These are phyloP conservation scores for Sciurus carolinensis DNA, from an alignment of 2,797 vertebrate species.

Conservation along the genomic window DNA sequence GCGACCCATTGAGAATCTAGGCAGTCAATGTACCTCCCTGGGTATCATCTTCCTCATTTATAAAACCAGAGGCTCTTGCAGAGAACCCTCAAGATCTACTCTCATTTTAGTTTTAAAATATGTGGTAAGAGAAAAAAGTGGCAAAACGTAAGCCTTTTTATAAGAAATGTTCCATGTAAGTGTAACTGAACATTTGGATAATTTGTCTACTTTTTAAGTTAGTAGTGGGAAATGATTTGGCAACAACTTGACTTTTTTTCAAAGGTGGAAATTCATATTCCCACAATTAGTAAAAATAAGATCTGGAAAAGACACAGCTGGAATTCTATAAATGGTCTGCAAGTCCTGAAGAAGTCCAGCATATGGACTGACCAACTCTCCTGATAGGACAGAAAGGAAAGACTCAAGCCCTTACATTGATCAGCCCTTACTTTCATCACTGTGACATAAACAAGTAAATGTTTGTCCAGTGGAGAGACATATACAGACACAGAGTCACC, in stretches of 20 bases:
- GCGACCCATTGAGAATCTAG: not conserved
- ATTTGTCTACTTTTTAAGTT: not conserved
- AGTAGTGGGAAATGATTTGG: not conserved
- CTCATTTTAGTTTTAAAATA: not conserved
- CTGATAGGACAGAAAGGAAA: not conserved
- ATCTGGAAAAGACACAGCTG: not conserved
- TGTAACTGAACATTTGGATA: not conserved
- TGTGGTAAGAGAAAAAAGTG: not conserved
- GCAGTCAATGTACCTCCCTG: not conserved
- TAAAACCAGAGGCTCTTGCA: not conserved
- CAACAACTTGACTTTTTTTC: not conserved
- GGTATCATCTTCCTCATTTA: not conserved
- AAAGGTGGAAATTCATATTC: not conserved
- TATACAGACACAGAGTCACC: constrained; percentile 58
- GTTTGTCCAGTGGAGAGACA: not conserved
- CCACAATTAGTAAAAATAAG: constrained; percentile 53
- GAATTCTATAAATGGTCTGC: not conserved
- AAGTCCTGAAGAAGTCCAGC: not conserved
- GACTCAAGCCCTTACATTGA: not conserved
- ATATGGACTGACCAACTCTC: accelerated
- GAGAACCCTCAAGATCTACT: not conserved
- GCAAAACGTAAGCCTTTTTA: not conserved
- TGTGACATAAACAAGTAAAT: not conserved
- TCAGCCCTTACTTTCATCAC: not conserved
- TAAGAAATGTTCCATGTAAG: not conserved